Base-by-base conservation (phyloP, 1,140 invertebrate species). In the Odontomachus brunneus region DNA sequence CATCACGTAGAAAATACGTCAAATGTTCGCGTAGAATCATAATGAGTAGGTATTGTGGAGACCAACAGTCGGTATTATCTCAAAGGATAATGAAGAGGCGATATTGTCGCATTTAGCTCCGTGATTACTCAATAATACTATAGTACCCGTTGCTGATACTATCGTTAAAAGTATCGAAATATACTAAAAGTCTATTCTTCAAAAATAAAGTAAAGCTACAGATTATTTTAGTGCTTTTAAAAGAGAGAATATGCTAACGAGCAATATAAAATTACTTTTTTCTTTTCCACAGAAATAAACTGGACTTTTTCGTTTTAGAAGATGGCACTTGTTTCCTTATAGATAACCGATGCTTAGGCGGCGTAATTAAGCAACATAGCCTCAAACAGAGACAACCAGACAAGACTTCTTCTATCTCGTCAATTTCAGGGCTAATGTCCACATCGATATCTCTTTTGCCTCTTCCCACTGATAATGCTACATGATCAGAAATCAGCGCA, bases 371-470 rank as follows among this genome's bases (percentile, higher is more conserved):
- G 24, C 78, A 80, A 26, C 87, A 91, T 15, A 91, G 81, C 59
- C 72, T 84, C 7, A 88, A 74, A 55, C 90, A 91, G 26, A 89
- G 14, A 15, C 90, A 91, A 24, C 73, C 88, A 1, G 11, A 22
- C 15, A 48, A 22, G 5, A 51, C 29, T 17, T 44, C 55, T 14
- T 72, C 22, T 14, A 19, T 49, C 1, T 48, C 12, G 48, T 55
- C 62, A 2, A 33, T 12, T 5, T 51, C 44, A 4, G 51, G 2
- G 1, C 38, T 1, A 0, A 29, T 4, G 14, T 29, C 53, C 49
- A 14, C 5, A 12, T 57, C 75, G 22, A 57, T 59, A 26, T 5
- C 49, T 19, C 7, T 29, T 62, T 82, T 51, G 12, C 4, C 5
- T 33, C 53, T 73, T 9, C 9, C 29, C 5, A 55, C 51, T 9